A percentile compares a stretch with the other conserved stretches of the same genome.
These are phyloP conservation scores for Lepidocyrtinus sp. DNA, from an alignment of 2,888 invertebrate species.

Conservation along the genomic window DNA sequence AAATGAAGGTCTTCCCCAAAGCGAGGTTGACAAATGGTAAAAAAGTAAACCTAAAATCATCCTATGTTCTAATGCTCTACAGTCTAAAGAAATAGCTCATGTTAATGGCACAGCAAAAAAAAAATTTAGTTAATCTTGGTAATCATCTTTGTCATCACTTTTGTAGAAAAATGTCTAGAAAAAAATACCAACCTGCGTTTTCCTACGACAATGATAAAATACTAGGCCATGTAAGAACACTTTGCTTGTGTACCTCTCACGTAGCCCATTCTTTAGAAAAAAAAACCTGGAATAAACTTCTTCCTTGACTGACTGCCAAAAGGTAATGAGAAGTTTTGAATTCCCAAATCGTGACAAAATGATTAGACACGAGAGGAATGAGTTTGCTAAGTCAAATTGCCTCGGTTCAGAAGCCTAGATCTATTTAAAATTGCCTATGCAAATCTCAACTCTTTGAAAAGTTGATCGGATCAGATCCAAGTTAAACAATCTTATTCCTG, in stretches of 20 bases:
- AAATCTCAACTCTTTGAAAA: no score
- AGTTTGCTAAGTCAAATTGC: no score
- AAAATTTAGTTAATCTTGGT: not conserved
- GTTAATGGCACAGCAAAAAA: no score
- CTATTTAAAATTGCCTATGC: no score
- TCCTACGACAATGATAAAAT: slow-evolving; percentile 6
- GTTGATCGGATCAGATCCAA: no score
- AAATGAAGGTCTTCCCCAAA: no score
- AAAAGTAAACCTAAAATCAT: no score
- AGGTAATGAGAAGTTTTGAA: slow-evolving; percentile 21
- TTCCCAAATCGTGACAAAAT: slow-evolving; percentile 40
- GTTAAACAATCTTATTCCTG: no score
- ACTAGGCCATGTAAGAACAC: not conserved
- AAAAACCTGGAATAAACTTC: not conserved
- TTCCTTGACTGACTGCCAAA: not conserved
- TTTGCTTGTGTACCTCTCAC: not conserved
- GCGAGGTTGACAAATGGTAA: no score
- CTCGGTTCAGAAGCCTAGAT: no score
- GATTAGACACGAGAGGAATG: slow-evolving; percentile 40
- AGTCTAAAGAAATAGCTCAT: no score
- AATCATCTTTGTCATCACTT: slow-evolving; percentile 4
- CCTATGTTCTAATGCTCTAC: no score
- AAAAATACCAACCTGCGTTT: not conserved
- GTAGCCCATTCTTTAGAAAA: not conserved
- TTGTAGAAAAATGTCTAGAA: not conserved